These are phyloP conservation scores for Sylvilagus bachmani DNA, from an alignment of 2,113 vertebrate genomes.

Conservation along the genomic window DNA sequence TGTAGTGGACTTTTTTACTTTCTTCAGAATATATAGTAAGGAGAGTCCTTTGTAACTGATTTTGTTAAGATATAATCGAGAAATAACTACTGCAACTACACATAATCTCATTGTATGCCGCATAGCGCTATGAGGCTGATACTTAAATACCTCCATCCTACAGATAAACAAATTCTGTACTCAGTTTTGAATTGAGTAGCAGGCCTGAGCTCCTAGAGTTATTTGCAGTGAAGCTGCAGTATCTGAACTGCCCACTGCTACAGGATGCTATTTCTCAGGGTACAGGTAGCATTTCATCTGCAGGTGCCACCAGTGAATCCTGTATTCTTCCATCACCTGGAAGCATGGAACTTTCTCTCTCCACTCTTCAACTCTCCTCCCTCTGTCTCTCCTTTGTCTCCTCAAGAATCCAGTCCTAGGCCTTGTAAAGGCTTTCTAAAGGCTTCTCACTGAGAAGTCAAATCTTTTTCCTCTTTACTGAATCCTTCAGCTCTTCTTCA, in stretches of 20 bases:
- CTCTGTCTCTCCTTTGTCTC: neutral
- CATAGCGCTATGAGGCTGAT: neutral
- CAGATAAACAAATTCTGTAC: neutral
- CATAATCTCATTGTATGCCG: slow-evolving; percentile 12
- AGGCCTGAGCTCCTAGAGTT: neutral
- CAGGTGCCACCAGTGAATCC: neutral
- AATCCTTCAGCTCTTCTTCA: neutral
- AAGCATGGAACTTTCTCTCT: neutral
- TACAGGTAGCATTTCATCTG: neutral
- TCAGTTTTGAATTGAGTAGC: neutral
- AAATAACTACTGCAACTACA: neutral
- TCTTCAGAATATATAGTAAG: neutral
- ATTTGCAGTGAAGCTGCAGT: neutral
- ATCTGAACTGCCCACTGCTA: neutral
- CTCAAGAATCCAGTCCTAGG: neutral
- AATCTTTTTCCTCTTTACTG: neutral
- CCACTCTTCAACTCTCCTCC: neutral
- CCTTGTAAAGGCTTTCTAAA: neutral
- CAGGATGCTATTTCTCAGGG: neutral
- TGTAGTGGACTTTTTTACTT: neutral
- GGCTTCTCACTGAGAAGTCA: neutral
- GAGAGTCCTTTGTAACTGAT: neutral
- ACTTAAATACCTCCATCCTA: neutral
- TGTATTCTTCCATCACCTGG: neutral
- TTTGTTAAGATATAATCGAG: slow-evolving; percentile 5